Evolutionary conservation across 2,888 invertebrate species (phyloP), one percentile per base, ranked within the genome.

Genomic region (Leucania comma): DNA sequence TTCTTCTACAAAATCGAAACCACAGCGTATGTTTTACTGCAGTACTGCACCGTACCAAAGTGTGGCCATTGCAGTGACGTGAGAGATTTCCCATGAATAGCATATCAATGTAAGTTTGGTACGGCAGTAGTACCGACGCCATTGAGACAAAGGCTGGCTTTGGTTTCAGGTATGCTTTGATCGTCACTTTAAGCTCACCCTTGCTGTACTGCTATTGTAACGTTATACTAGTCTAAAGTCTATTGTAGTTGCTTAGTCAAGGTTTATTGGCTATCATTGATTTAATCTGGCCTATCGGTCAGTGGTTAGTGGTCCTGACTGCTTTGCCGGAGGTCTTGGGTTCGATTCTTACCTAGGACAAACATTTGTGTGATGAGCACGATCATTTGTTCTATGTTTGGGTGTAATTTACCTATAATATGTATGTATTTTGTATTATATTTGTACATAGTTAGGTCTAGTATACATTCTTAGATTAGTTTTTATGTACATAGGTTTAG

Each of bases 101-200:
- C 50, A 56, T 60, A 68, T 46, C 50, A 60, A 51, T 58, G 63
- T 62, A 38, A 38, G 42, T 35, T 70, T 38, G 65, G 51, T 29
- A 56, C 35, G 56, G 38, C 38, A n/a, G 20, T 50, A 26, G 20
- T n/a, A 12, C 70, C 17, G 70, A 46, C 61, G 24, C 54, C 65
- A 56, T 71, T 76, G 76, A 65, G 71, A 70, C 81, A 78, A 81
- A 81, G 72, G 62, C 24, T 32, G 22, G 71, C 58, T 76, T 64
- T 56, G 12, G 38, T 58, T 64, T 56, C 29, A 26, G 42, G 62
- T 63, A 75, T 61, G 67, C 80, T 74, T 62, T 68, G 56, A 68
- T 63, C 60, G 35, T 10, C 24, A 57, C 42, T 51, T 3, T 29
- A 57, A 51, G n/a, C 38, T 12, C 60, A 29, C 51, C 2, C 4